phyloP scores from a whole-genome alignment of 1,140 invertebrate genomes.

The Papilio machaon region DNA sequence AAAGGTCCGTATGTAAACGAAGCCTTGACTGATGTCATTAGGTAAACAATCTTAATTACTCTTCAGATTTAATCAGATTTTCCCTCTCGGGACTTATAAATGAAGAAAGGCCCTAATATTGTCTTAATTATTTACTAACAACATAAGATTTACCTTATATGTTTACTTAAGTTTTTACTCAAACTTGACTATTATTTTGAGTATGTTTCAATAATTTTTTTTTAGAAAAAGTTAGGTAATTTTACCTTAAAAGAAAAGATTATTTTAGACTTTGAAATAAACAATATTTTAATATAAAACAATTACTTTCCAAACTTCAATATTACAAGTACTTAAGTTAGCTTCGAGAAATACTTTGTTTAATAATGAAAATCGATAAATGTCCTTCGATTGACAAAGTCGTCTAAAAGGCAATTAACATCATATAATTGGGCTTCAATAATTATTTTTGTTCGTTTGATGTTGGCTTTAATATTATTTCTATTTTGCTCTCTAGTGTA shows the following conservation, averaged over 20 bases:
- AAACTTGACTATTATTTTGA: too few relatives aligned
- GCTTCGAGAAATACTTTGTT: not conserved
- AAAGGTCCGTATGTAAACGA: constrained; percentile 17
- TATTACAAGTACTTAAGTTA: not conserved
- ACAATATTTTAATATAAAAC: not conserved
- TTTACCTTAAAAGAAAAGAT: not conserved
- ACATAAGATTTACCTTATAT: not conserved
- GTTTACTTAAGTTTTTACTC: not conserved
- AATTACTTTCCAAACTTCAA: not conserved
- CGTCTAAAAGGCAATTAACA: constrained; percentile 29
- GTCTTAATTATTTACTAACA: not conserved
- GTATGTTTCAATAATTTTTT: not conserved
- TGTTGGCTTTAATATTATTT: constrained; percentile 8
- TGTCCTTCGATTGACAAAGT: constrained; percentile 28
- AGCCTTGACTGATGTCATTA: constrained; percentile 8
- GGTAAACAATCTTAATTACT: constrained; percentile 3
- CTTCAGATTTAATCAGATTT: constrained; percentile 19
- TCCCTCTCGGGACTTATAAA: constrained; percentile 4
- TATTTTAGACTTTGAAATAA: not conserved
- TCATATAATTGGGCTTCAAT: constrained; percentile 16
- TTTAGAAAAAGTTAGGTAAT: too few relatives aligned
- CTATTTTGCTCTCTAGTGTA: not conserved
- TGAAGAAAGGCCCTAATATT: not conserved
- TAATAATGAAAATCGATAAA: not conserved
- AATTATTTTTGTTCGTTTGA: constrained; percentile 2